phyloP scores from a whole-genome alignment of 2,797 vertebrate genomes.

The Acropternis orthonyx region DNA sequence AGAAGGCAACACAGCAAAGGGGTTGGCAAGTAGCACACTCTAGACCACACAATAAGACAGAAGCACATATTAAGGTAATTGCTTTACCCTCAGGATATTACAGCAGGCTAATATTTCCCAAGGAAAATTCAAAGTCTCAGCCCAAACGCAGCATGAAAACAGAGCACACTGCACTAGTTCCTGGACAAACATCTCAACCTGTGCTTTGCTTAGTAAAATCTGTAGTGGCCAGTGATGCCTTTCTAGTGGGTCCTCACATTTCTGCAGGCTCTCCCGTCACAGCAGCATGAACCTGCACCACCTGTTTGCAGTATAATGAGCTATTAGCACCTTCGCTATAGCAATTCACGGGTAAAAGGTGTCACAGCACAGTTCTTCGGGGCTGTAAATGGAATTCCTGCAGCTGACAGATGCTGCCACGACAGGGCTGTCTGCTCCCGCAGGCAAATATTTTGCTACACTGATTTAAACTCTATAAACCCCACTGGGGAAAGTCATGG shows the following conservation, averaged over 20 bases:
- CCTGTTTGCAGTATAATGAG: neutral
- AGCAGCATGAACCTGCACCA: neutral
- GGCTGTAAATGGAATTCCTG: neutral
- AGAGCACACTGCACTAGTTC: neutral
- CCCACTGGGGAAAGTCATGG: neutral
- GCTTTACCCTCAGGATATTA: neutral
- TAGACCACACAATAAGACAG: neutral
- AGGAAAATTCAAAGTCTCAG: neutral
- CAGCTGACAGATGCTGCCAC: neutral
- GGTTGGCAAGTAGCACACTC: neutral
- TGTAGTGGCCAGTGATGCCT: neutral
- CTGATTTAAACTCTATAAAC: neutral
- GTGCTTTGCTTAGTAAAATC: neutral
- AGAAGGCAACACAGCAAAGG: neutral
- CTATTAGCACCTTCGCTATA: neutral
- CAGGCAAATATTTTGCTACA: neutral
- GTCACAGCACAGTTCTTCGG: neutral
- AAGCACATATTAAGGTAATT: conserved; percentile 6
- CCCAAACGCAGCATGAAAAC: neutral
- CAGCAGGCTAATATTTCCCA: neutral
- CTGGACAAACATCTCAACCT: neutral
- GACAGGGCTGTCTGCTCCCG: neutral
- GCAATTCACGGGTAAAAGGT: neutral
- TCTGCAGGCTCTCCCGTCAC: neutral
- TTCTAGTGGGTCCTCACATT: neutral